Evolutionary conservation across 2,797 vertebrate species (phyloP).

Genomic region (Odontamblyopus lacepedii): DNA sequence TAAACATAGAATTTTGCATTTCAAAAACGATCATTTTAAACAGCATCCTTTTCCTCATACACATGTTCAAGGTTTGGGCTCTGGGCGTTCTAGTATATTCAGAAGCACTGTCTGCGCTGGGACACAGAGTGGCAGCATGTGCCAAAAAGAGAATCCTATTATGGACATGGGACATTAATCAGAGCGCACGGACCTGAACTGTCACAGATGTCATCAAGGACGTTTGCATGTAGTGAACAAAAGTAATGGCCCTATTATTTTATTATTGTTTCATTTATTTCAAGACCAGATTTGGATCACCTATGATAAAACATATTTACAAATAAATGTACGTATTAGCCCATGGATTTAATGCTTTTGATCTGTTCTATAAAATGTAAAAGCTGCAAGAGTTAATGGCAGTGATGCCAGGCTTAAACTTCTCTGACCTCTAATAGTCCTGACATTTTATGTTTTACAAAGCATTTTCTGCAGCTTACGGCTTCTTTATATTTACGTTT

Average conservation of each 20-base stretch:
- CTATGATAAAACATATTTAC: not conserved
- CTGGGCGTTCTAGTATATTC: constrained; percentile 18
- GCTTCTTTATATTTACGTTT: constrained; percentile 66
- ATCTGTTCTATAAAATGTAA: not conserved
- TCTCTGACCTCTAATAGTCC: constrained; percentile 31
- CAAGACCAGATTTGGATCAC: not conserved
- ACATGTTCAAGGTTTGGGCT: constrained; percentile 18
- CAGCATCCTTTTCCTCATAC: not conserved
- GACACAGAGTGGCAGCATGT: constrained; percentile 81
- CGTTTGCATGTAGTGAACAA: not conserved
- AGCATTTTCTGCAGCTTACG: constrained; percentile 48
- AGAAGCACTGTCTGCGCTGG: constrained; percentile 65
- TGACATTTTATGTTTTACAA: constrained; percentile 21
- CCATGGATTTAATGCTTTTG: not conserved
- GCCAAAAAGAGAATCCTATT: constrained; percentile 46
- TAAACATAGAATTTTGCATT: not conserved
- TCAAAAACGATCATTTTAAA: not conserved
- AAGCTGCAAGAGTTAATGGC: not conserved
- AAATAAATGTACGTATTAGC: not conserved
- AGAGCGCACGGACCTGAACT: not conserved
- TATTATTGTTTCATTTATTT: not conserved
- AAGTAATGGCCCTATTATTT: not conserved
- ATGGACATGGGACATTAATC: constrained; percentile 1
- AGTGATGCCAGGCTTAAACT: constrained; percentile 28
- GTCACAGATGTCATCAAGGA: not conserved